phyloP scores from a whole-genome alignment of 2,888 invertebrate genomes.

The Aporophyla nigra region DNA sequence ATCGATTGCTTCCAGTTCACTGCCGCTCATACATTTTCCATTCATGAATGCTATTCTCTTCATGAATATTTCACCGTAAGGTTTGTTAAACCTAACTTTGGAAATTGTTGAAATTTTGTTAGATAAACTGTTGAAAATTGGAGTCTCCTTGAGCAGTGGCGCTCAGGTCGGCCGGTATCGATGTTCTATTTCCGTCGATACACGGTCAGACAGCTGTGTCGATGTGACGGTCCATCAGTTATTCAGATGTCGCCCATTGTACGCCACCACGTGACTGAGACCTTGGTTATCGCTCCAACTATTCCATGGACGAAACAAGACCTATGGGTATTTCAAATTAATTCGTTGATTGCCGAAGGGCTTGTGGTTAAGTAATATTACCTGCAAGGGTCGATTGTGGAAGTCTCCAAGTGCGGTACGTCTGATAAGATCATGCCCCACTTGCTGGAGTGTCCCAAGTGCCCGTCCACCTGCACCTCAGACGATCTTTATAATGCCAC shows the following conservation, averaged over 20 bases:
- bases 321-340: slow-evolving; percentile 20
- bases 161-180: slow-evolving; percentile 72
- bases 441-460: too few species aligned
- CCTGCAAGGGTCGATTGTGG: too few species aligned
- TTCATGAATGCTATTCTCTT: slow-evolving; percentile 42
- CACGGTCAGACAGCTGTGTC: slow-evolving; percentile 75
- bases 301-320: slow-evolving; percentile 35
- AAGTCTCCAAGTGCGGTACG: too few species aligned
- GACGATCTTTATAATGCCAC: too few species aligned
- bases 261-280: slow-evolving; percentile 65
- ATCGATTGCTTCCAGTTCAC: slow-evolving; percentile 55
- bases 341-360: not conserved
- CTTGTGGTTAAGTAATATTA: too few species aligned
- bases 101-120: slow-evolving; percentile 36
- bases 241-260: slow-evolving; percentile 78
- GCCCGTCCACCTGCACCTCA: too few species aligned
- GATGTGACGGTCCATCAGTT: slow-evolving; percentile 78
- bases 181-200: slow-evolving; percentile 79
- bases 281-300: slow-evolving; percentile 64
- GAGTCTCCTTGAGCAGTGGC: slow-evolving; percentile 64
- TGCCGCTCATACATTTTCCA: slow-evolving; percentile 43
- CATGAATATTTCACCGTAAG: slow-evolving; percentile 56
- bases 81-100: slow-evolving; percentile 39
- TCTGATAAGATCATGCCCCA: too few species aligned
- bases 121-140: slow-evolving; percentile 36